Evolutionary conservation across 1,140 invertebrate species (phyloP).

Genomic region (Vanessa atalanta): DNA sequence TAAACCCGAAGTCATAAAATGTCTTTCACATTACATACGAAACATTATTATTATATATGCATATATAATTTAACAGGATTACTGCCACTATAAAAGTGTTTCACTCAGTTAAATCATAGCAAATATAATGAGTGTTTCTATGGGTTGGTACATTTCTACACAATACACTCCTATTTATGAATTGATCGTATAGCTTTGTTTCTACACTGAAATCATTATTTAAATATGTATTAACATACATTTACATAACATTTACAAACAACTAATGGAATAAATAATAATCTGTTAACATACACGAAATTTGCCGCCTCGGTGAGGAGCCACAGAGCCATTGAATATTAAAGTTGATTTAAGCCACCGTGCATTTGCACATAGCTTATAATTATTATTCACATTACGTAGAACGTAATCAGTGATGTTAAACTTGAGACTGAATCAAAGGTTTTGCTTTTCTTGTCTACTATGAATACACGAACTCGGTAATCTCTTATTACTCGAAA

Average conservation of each 20-base stretch:
- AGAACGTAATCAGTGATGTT: slow-evolving; percentile 21
- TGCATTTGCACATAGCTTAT: slow-evolving; percentile 28
- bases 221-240: not conserved
- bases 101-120: too few species aligned
- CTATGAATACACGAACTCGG: too few species aligned
- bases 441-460: not conserved
- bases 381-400: slow-evolving; percentile 29
- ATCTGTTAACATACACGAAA: slow-evolving; percentile 20
- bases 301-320: slow-evolving; percentile 18
- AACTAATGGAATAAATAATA: slow-evolving; percentile 16
- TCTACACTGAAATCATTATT: not conserved
- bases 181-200: not conserved
- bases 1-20: too few species aligned
- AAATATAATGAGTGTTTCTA: too few species aligned
- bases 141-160: too few species aligned
- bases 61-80: too few species aligned
- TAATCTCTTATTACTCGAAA: too few species aligned
- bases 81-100: too few species aligned
- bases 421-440: not conserved
- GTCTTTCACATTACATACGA: too few species aligned
- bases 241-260: slow-evolving; percentile 8
- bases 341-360: slow-evolving; percentile 29
- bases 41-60: too few species aligned
- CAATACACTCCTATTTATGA: not conserved
- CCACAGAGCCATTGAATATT: slow-evolving; percentile 28